Conservation (phyloP, 2,797 vertebrate genomes). For the Okamejei kenojei region DNA sequence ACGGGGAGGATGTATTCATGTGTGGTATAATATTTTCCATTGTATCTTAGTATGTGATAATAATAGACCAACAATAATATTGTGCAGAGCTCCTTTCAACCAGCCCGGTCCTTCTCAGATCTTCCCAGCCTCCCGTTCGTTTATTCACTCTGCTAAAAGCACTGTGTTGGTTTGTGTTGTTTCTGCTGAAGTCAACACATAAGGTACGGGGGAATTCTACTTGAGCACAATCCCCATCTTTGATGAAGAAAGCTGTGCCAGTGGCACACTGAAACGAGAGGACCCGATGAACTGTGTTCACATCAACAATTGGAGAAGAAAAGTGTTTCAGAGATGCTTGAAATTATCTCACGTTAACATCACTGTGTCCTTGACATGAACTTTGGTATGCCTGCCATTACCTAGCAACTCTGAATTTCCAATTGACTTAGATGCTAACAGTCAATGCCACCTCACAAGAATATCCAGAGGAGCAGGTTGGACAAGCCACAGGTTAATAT, state of each 20-base stretch:
- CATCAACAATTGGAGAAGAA: neutral
- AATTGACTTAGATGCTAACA: neutral
- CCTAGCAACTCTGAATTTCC: neutral
- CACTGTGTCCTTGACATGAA: neutral
- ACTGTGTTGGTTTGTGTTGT: no score
- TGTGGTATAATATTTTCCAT: no score
- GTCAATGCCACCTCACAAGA: neutral
- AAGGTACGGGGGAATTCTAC: neutral
- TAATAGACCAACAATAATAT: no score
- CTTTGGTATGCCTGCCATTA: neutral
- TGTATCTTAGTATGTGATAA: no score
- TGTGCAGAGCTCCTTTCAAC: neutral
- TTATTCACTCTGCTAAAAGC: neutral
- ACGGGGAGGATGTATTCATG: no score
- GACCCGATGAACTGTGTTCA: neutral
- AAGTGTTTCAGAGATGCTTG: neutral
- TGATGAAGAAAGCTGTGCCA: neutral
- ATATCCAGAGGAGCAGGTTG: neutral
- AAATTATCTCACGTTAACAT: neutral
- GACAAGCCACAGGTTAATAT: neutral
- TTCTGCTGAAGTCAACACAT: neutral
- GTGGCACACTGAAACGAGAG: neutral
- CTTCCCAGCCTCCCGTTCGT: no score
- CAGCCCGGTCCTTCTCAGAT: neutral
- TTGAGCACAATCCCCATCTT: neutral